Base-by-base conservation (phyloP, 2,113 vertebrate species). In the Solenodon paradoxus region DNA sequence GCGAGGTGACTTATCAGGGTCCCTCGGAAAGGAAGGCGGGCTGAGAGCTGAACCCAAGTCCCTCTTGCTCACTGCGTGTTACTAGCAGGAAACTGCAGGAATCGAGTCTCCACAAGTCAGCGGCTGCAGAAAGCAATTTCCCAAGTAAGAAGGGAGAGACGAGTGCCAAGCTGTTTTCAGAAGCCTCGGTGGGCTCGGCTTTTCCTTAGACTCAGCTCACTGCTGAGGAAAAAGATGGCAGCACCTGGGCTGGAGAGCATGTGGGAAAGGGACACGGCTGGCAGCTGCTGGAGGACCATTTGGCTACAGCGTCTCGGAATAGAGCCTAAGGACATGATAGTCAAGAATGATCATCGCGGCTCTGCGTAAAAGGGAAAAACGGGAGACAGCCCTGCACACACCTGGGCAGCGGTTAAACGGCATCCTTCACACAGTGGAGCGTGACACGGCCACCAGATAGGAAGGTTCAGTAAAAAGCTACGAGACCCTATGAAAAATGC, bases 251-350 rank as follows among this genome's bases (percentile, higher is more conserved):
- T 3, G 47, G 51, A 4, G 9, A 55, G 32, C 53, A 4, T 0
- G 59, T 22, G 75, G 57, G 49, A 42, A 20, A 42, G 59, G 66
- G 49, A 6, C 9, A 3, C 57, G 4, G n/a, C 22, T 4, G 3
- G 47, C 13, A 24, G 26, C 19, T 5, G 55, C 16, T 3, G 22
- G 26, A 0, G 0, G 22, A 9, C n/a, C n/a, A n/a, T n/a, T n/a
- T n/a, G n/a, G n/a, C n/a, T n/a, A n/a, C n/a, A n/a, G n/a, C n/a
- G n/a, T n/a, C 20, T 42, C 75, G n/a, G 51, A 40, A 49, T 11
- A 11, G 3, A n/a, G 75, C 49, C 22, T 17, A 9, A 35, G 75
- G n/a, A 68, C 77, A 8, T 0, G n/a, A 51, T 0, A 13, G 35
- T 16, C n/a, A 7, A 53, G 61, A 47, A 51, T 1, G 63, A 40